Percentiles rank a stretch among this genome's conserved stretches.
Evolutionary conservation across 2,113 vertebrate species (phyloP).

Genomic region (Coptodon rendalli): DNA sequence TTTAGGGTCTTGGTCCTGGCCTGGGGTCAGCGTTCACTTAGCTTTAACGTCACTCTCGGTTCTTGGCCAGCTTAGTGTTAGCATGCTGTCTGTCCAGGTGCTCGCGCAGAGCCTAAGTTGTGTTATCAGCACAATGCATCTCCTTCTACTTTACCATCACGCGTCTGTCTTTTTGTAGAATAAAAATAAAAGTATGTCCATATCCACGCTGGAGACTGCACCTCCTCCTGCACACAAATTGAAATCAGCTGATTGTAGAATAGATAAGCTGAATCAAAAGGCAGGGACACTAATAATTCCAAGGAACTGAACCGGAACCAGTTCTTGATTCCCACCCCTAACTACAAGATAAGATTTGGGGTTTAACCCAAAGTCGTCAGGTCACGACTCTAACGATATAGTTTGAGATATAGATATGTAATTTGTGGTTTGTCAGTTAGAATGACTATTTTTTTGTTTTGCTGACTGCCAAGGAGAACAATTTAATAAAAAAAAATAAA

Average conservation of each 20-base stretch:
- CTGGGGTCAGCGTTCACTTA: too few relatives aligned
- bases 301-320: background rate
- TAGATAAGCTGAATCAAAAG: background rate
- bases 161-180: background rate
- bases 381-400: background rate
- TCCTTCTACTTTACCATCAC: background rate
- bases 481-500: background rate
- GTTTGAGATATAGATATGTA: background rate
- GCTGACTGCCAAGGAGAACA: background rate
- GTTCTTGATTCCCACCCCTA: background rate
- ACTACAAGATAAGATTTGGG: background rate
- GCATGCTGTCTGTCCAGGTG: background rate
- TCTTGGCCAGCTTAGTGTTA: background rate
- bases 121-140: background rate
- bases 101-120: background rate
- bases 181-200: background rate
- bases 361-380: background rate
- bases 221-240: background rate
- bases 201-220: background rate
- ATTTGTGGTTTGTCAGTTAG: background rate
- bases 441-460: background rate
- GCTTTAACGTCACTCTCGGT: too few relatives aligned
- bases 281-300: background rate
- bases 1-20: too few relatives aligned
- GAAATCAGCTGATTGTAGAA: background rate